A percentile compares a stretch with the other conserved stretches of the same genome.
Evolutionary conservation across 2,113 vertebrate species (phyloP).

Genomic region (Piaya cayana): DNA sequence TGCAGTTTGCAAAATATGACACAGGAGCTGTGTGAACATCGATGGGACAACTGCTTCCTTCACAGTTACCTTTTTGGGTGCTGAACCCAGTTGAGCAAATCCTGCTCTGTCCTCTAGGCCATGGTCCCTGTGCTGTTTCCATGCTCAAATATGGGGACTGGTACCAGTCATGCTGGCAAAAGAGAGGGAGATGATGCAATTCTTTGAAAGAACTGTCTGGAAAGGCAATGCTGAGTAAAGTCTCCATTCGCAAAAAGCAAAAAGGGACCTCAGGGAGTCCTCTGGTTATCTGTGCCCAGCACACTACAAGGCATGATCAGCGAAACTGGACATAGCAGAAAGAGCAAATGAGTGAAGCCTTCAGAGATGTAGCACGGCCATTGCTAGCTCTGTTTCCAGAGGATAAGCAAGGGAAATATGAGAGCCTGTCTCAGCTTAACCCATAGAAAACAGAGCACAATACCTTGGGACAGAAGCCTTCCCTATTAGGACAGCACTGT

Average conservation of each 20-base stretch:
- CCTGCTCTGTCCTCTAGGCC: not conserved
- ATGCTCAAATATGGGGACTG: not conserved
- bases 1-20: not conserved
- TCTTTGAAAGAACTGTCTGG: not conserved
- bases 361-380: not conserved
- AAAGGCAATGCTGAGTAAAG: not conserved
- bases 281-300: not conserved
- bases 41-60: not conserved
- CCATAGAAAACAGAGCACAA: not conserved
- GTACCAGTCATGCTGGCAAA: not conserved
- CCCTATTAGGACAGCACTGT: not conserved
- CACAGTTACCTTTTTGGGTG: not conserved
- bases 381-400: not conserved
- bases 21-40: not conserved
- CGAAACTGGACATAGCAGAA: not conserved
- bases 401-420: not conserved
- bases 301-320: not conserved
- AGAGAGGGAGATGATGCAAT: not conserved
- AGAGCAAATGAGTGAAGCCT: rapidly evolving
- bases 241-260: not conserved
- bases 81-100: not conserved
- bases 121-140: not conserved
- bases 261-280: not conserved
- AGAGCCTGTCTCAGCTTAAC: not conserved
- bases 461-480: not conserved